Conservation (phyloP, 2,888 invertebrate species). For the Argyresthia goedartella region DNA sequence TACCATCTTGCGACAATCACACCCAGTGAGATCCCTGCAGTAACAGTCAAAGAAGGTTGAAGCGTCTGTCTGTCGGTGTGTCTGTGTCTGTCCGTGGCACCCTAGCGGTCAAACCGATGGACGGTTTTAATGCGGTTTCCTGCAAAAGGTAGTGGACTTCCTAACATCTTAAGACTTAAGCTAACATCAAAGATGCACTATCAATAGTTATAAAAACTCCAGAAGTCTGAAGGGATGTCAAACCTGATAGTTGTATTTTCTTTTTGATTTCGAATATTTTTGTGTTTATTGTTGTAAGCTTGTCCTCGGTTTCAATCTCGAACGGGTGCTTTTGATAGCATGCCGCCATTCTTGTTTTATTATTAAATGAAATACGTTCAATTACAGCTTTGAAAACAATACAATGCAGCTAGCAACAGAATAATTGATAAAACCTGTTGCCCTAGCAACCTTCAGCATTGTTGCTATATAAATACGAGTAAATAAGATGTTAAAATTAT, state of each 20-base stretch:
- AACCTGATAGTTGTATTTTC: conserved; percentile 87
- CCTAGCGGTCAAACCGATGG: no score
- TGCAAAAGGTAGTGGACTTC: no score
- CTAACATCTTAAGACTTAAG: no score
- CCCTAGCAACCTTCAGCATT: background rate
- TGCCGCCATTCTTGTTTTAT: conserved; percentile 19
- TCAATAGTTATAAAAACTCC: background rate
- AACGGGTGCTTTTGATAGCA: conserved; percentile 66
- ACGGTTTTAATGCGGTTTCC: no score
- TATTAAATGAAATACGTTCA: background rate
- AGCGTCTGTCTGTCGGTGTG: no score
- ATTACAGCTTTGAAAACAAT: background rate
- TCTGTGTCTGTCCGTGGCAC: no score
- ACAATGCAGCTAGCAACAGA: background rate
- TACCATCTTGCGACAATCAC: no score
- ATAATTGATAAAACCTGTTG: background rate
- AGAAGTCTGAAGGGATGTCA: background rate
- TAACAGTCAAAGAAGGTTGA: no score
- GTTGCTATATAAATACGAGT: background rate
- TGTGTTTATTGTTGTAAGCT: conserved; percentile 75
- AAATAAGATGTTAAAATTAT: background rate
- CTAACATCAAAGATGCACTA: no score
- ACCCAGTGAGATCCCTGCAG: no score
- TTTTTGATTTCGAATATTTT: conserved; percentile 89
- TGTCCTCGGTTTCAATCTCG: conserved; percentile 62